phyloP scores from a whole-genome alignment of 2,113 vertebrate species.

The zebrafish (Danio rerio) region GRCz12tu NC_133190.1:36121001-36121500 shows the following conservation, averaged over 20 bases:
- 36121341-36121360: not conserved
- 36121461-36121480: not conserved
- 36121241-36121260: not conserved
- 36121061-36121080: too few species aligned
- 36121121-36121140: too few species aligned
- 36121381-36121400: too few species aligned
- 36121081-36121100: too few species aligned
- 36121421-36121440: not conserved
- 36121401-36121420: not conserved
- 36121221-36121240: not conserved
- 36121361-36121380: not conserved
- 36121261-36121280: not conserved
- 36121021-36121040: too few species aligned
- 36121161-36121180: too few species aligned
- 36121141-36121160: too few species aligned
- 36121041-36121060: too few species aligned
- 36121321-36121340: not conserved
- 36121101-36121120: too few species aligned
- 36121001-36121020: too few species aligned
- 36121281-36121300: not conserved
- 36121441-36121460: not conserved
- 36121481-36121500: not conserved
- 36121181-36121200: too few species aligned
- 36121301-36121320: not conserved
- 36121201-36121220: too few species aligned